phyloP scores from a whole-genome alignment of 2,113 vertebrate genomes.

The Chauna torquata region DNA sequence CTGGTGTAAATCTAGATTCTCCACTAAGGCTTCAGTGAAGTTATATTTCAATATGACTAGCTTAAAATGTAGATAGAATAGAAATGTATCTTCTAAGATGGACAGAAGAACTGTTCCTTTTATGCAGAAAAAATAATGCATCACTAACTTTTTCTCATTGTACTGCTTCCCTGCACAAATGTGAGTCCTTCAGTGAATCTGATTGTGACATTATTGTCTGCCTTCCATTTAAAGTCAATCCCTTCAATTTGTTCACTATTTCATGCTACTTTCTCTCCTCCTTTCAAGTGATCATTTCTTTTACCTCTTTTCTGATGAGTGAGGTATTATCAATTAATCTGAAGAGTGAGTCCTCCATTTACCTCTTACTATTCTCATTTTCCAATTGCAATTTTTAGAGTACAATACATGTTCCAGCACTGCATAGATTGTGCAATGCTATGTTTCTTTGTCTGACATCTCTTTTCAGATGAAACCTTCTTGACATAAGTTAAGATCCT shows the following conservation, averaged over 20 bases:
- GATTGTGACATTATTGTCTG: background rate
- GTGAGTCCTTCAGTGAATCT: background rate
- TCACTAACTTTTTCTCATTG: background rate
- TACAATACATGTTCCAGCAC: background rate
- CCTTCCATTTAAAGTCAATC: constrained; percentile 35
- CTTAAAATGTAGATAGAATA: background rate
- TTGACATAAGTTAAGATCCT: background rate
- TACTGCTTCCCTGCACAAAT: background rate
- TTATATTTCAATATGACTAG: background rate
- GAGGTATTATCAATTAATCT: constrained; percentile 51
- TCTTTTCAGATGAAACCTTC: background rate
- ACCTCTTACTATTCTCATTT: background rate
- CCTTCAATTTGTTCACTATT: constrained; percentile 28
- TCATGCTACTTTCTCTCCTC: background rate
- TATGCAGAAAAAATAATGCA: background rate
- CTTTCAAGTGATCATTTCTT: constrained; percentile 14
- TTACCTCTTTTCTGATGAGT: background rate
- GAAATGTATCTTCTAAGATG: background rate
- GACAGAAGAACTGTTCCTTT: background rate
- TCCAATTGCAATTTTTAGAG: background rate
- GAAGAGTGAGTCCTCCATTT: constrained; percentile 15
- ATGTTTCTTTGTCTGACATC: background rate
- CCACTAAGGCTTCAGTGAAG: background rate
- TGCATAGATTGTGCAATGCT: background rate
- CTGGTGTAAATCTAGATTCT: background rate